A percentile compares a stretch with the other conserved stretches of the same genome.
phyloP scores from a whole-genome alignment of 2,797 vertebrate species.

The Glossophaga mutica region DNA sequence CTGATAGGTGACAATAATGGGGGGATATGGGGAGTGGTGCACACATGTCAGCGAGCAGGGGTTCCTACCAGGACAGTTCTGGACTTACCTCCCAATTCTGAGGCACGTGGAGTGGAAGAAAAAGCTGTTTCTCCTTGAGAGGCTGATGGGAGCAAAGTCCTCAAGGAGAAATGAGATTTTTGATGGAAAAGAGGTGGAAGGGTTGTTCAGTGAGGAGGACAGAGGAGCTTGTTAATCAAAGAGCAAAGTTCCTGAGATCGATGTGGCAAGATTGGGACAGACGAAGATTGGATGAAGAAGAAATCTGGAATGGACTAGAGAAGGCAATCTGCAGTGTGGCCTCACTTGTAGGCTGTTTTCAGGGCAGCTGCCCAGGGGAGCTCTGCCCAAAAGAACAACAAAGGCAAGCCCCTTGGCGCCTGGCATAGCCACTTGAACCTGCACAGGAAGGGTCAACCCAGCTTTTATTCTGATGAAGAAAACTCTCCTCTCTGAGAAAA shows the following conservation, averaged over 20 bases:
- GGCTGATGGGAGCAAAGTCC: not conserved
- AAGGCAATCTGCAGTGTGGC: not conserved
- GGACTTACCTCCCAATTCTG: not conserved
- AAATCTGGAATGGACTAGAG: not conserved
- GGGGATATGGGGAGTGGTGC: not conserved
- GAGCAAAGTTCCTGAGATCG: not conserved
- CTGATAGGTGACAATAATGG: not conserved
- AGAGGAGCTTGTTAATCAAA: not conserved
- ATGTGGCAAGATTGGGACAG: not conserved
- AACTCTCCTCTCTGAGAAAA: not conserved
- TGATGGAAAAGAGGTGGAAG: not conserved
- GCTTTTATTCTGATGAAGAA: slow-evolving; percentile 19
- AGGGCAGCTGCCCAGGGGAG: not conserved
- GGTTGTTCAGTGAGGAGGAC: not conserved
- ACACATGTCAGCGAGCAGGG: not conserved
- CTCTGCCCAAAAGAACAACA: not conserved
- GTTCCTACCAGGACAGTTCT: not conserved
- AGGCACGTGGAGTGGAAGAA: not conserved
- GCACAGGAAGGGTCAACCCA: not conserved
- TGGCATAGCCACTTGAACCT: not conserved
- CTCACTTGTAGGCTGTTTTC: not conserved
- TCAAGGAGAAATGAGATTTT: not conserved
- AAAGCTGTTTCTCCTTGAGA: not conserved
- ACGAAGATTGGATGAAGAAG: not conserved
- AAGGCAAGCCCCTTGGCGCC: not conserved